phyloP scores from a whole-genome alignment of 2,888 invertebrate genomes.

The Eupithecia tripunctaria region DNA sequence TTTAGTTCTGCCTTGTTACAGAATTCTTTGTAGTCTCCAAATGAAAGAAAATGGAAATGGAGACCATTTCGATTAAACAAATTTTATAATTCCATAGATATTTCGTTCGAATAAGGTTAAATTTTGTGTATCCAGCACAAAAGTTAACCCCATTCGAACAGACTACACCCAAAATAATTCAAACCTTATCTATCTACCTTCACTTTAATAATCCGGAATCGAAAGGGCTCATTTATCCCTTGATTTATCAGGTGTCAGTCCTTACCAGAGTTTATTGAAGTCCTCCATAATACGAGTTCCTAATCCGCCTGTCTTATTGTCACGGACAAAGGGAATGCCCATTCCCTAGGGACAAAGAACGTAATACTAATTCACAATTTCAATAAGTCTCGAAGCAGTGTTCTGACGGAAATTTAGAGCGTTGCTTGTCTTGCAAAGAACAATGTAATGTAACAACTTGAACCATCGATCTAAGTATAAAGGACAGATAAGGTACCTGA shows the following conservation, averaged over 20 bases:
- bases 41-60: no score
- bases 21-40: no score
- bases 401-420: neutral
- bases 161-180: neutral
- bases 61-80: neutral
- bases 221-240: neutral
- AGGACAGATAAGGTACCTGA: no score
- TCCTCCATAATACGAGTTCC: neutral
- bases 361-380: constrained; percentile 30
- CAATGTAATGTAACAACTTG: neutral
- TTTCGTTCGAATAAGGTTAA: no score
- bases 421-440: neutral
- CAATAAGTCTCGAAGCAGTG: constrained; percentile 22
- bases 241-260: constrained; percentile 1
- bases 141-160: no score
- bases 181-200: neutral
- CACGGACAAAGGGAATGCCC: constrained; percentile 17
- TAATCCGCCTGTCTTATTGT: neutral
- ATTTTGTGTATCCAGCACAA: no score
- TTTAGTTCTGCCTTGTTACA: no score
- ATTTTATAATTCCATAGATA: neutral
- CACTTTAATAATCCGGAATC: neutral
- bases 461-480: no score
- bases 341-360: constrained; percentile 34
- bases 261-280: neutral